phyloP scores from a whole-genome alignment of 2,888 invertebrate species.

The Serripes groenlandicus region DNA sequence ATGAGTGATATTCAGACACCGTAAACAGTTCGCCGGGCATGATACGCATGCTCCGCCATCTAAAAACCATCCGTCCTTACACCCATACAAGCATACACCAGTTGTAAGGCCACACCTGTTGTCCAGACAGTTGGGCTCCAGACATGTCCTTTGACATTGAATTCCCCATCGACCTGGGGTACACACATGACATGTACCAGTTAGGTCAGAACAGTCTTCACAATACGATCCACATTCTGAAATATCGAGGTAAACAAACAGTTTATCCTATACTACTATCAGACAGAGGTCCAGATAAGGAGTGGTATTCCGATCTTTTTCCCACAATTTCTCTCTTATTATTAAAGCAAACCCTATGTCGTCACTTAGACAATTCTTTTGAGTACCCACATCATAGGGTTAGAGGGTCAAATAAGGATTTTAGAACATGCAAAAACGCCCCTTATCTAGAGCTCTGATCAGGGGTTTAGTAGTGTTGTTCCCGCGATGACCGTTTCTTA shows the following conservation, averaged over 20 bases:
- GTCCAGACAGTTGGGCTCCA: not conserved
- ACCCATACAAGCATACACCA: not conserved
- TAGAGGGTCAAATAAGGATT: no score
- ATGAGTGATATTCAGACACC: not conserved
- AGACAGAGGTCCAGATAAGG: no score
- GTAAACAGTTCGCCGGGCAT: not conserved
- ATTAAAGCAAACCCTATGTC: no score
- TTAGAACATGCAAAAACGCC: no score
- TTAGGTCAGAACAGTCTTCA: not conserved
- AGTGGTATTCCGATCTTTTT: no score
- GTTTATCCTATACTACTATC: no score
- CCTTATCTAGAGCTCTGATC: no score
- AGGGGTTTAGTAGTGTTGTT: no score
- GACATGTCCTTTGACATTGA: not conserved
- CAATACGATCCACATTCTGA: not conserved
- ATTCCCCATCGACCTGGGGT: not conserved
- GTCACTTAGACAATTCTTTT: no score
- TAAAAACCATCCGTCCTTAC: not conserved
- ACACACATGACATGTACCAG: not conserved
- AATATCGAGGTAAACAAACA: not conserved
- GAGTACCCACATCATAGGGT: no score
- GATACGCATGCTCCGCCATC: not conserved
- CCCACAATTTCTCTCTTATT: no score
- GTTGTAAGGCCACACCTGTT: not conserved
- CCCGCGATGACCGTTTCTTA: no score